These are phyloP conservation scores for Corydoras maculifer DNA, from an alignment of 2,113 vertebrate genomes.

Conservation along the genomic window DNA sequence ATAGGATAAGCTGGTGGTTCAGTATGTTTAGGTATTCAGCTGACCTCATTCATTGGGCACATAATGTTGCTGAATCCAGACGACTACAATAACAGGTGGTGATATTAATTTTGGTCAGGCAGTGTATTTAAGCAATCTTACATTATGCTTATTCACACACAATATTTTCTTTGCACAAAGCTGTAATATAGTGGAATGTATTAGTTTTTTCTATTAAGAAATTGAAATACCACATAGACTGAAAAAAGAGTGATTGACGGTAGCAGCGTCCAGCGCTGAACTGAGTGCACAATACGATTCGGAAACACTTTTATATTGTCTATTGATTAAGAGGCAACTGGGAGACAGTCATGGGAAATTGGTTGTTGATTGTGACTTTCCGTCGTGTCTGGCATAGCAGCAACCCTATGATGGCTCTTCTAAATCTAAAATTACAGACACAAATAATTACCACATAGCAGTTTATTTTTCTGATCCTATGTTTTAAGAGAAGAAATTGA, in stretches of 20 bases:
- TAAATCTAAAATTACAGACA: conserved; percentile 70
- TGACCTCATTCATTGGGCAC: no score
- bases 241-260: no score
- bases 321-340: conserved; percentile 58
- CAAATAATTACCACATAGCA: neutral
- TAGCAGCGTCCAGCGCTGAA: conserved; percentile 31
- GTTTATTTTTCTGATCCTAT: neutral
- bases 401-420: conserved; percentile 84
- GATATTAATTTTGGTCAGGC: no score
- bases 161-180: no score
- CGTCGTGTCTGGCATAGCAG: conserved; percentile 80
- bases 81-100: no score
- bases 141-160: no score
- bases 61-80: no score
- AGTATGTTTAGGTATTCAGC: no score
- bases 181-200: neutral
- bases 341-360: conserved; percentile 76
- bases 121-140: no score
- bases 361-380: conserved; percentile 71
- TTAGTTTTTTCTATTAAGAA: neutral
- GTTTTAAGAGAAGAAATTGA: neutral
- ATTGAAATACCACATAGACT: neutral
- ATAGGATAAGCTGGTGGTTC: no score
- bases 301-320: conserved; percentile 25
- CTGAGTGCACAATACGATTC: neutral